A percentile compares a stretch with the other conserved stretches of the same genome.
Conservation (phyloP, 2,797 vertebrate genomes). For the Falco columbarius region DNA sequence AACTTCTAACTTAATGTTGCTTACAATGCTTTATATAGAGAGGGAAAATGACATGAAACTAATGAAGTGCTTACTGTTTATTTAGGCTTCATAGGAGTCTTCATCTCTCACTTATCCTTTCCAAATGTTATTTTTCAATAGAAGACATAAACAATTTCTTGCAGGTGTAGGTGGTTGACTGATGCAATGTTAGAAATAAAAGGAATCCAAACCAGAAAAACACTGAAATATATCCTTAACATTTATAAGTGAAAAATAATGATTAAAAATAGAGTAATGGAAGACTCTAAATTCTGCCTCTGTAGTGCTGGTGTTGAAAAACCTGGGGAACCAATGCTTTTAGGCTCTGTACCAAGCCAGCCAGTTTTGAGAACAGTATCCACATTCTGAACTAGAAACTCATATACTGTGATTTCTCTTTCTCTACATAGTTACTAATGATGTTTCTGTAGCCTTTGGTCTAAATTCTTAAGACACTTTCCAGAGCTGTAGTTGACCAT, state of each 20-base stretch:
- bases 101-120: background rate
- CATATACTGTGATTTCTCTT: background rate
- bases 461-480: background rate
- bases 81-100: background rate
- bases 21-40: background rate
- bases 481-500: background rate
- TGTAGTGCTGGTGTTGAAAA: background rate
- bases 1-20: background rate
- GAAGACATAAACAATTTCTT: background rate
- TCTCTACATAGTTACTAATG: background rate
- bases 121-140: background rate
- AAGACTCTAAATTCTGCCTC: background rate
- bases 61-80: background rate
- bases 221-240: background rate
- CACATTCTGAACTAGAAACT: background rate
- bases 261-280: background rate
- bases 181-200: background rate
- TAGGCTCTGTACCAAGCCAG: background rate
- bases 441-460: background rate
- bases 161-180: background rate
- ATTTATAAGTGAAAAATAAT: background rate
- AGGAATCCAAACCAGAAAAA: background rate
- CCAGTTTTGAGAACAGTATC: background rate
- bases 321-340: background rate
- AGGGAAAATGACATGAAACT: background rate